Base-by-base conservation (phyloP, 2,797 vertebrate genomes). In the Urosaurus nigricauda region DNA sequence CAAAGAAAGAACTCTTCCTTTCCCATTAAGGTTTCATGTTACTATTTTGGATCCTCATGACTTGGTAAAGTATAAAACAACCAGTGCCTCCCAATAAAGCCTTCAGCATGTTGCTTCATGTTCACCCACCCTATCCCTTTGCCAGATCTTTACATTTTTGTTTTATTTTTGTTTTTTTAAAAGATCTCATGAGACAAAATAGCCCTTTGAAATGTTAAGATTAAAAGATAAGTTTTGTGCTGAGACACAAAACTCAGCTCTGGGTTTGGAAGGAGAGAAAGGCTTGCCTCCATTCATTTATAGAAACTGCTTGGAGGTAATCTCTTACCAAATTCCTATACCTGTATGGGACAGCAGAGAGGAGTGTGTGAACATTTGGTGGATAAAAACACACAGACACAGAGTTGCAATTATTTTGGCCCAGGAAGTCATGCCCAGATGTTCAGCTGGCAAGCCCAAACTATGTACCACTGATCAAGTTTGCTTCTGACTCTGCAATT, bases 21-120 rank as follows among this genome's bases (percentile, higher is more conserved):
- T 89, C 51, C 92, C 65, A 51, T 88, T 94, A n/a, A 92, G 84
- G 88, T 95, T 96, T 94, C 91, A 51, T 87, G 89, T 94, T 95
- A 88, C 94, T 91, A 80, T 86, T 89, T 96, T 95, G 94, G 88
- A 90, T 93, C 86, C 82, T 89, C 0, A 0, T 86, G 75, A 91
- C 88, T 91, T 0, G 9, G 51, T 79, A 11, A 68, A 87, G 86
- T 82, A 90, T 47, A 88, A 85, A 93, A 93, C 94, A 88, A 43
- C 24, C 0, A 8, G 65, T 2, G 87, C 91, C 88, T 95, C 26
- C 65, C 71, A 77, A 78, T 37, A 88, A 86, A 94, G 82, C 1
- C 7, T 88, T 93, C 4, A 51, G 89, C 90, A 0, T 93, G 93
- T 95, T 94, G 86, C 83, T 96, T 96, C 95, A 87, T 90, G 96